Percentiles rank a stretch among this genome's conserved stretches.
Evolutionary conservation across 2,797 vertebrate species (phyloP).

Genomic region (Cirrhinus molitorella): DNA sequence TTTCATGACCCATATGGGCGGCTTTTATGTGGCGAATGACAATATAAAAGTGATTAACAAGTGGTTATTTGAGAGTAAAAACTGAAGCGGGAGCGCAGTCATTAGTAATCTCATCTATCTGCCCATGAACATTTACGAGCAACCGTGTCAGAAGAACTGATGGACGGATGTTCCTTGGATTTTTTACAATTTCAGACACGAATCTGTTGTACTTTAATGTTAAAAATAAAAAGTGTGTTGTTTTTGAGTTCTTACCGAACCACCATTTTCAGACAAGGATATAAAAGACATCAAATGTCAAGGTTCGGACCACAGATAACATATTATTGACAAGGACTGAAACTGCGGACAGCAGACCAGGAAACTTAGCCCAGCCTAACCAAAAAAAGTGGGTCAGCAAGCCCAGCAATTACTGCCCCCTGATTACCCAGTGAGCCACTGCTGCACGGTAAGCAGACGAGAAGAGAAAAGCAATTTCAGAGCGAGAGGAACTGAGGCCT

Average conservation of each 20-base stretch:
- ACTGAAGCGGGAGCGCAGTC: constrained; percentile 50
- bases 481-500: constrained; percentile 50
- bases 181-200: background rate
- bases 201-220: constrained; percentile 3
- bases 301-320: background rate
- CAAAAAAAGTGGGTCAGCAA: constrained; percentile 35
- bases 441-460: constrained; percentile 44
- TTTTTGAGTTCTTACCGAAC: background rate
- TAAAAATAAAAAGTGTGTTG: background rate
- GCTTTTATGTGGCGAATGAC: constrained; percentile 63
- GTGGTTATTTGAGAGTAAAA: constrained; percentile 62
- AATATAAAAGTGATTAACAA: constrained; percentile 71
- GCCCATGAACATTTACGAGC: constrained; percentile 59
- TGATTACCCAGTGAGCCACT: constrained; percentile 52
- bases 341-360: constrained; percentile 4
- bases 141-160: constrained; percentile 24
- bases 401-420: constrained; percentile 52
- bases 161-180: background rate
- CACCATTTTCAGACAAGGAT: background rate
- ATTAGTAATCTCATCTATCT: constrained; percentile 61
- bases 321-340: background rate
- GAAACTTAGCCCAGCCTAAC: constrained; percentile 22
- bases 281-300: background rate
- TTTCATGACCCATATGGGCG: constrained; percentile 69
- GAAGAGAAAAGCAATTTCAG: constrained; percentile 50